Percentiles rank a stretch among this genome's conserved stretches.
Conservation (phyloP, 2,797 vertebrate species). For the Furcifer pardalis region DNA sequence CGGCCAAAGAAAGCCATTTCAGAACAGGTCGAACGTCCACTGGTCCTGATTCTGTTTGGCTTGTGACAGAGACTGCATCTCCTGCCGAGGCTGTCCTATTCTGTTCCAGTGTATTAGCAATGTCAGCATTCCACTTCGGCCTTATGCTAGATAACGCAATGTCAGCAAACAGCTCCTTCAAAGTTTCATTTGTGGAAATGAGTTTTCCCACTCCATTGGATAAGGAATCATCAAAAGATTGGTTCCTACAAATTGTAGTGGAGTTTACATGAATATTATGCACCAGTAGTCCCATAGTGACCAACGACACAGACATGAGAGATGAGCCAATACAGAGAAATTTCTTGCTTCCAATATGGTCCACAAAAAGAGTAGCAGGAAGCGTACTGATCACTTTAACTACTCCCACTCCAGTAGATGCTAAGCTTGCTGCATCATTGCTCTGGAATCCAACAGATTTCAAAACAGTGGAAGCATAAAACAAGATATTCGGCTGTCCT, state of each 20-base stretch:
- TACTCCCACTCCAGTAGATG: slow-evolving; percentile 91
- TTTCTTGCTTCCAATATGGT: slow-evolving; percentile 89
- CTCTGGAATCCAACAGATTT: slow-evolving; percentile 93
- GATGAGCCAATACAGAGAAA: slow-evolving; percentile 90
- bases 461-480: slow-evolving; percentile 92
- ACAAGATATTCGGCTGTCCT: slow-evolving; percentile 93
- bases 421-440: slow-evolving; percentile 89
- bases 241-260: slow-evolving; percentile 86
- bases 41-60: slow-evolving; percentile 49
- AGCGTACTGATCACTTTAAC: slow-evolving; percentile 91
- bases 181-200: slow-evolving; percentile 60
- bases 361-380: slow-evolving; percentile 89
- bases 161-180: slow-evolving; percentile 60
- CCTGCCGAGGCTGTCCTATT: slow-evolving; percentile 47
- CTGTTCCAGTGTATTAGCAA: slow-evolving; percentile 34
- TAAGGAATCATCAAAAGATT: slow-evolving; percentile 52
- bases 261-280: slow-evolving; percentile 86
- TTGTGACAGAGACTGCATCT: slow-evolving; percentile 37
- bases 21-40: slow-evolving; percentile 74
- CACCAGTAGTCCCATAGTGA: slow-evolving; percentile 85
- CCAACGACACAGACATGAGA: slow-evolving; percentile 85
- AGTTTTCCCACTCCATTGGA: slow-evolving; percentile 58
- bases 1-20: slow-evolving; percentile 90
- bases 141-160: slow-evolving; percentile 43
- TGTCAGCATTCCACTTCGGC: slow-evolving; percentile 39